A percentile compares a stretch with the other conserved stretches of the same genome.
These are phyloP conservation scores for Trissolcus brochymenae DNA, from an alignment of 2,888 invertebrate species.

Conservation along the genomic window DNA sequence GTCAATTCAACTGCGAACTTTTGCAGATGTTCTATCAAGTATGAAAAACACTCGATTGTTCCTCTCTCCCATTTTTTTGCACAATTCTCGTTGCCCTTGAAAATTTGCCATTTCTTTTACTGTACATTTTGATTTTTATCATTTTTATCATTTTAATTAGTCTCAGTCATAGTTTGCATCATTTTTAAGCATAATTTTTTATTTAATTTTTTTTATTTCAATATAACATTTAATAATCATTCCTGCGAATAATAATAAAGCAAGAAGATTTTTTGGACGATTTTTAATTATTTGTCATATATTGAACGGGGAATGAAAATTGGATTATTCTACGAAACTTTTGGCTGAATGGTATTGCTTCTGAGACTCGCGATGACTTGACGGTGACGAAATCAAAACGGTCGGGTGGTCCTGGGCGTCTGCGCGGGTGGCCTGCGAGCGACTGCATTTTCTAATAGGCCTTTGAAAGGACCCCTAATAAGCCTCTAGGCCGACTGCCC, in stretches of 20 bases:
- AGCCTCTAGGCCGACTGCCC: slow-evolving; percentile 37
- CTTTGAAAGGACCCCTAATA: slow-evolving; percentile 45
- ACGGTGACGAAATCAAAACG: slow-evolving; percentile 46
- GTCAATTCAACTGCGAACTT: slow-evolving; percentile 4
- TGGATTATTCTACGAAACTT: slow-evolving; percentile 14
- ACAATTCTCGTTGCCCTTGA: too few species aligned
- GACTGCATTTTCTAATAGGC: slow-evolving; percentile 53
- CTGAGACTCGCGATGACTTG: slow-evolving; percentile 19
- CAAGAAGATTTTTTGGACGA: too few species aligned
- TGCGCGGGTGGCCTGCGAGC: slow-evolving; percentile 54
- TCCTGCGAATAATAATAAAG: too few species aligned
- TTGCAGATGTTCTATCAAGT: background rate
- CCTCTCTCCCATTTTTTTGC: background rate
- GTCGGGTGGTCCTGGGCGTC: slow-evolving; percentile 50
- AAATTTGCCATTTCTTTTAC: too few species aligned
- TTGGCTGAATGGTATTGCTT: slow-evolving; percentile 8
- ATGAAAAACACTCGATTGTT: slow-evolving; percentile 4
- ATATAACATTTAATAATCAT: too few species aligned
- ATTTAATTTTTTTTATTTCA: too few species aligned
- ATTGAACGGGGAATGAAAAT: background rate
- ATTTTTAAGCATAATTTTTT: too few species aligned
- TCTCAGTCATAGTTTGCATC: too few species aligned
- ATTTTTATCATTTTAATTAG: too few species aligned
- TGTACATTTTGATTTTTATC: too few species aligned
- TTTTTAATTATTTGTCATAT: background rate